phyloP scores from a whole-genome alignment of 1,140 invertebrate genomes.

The Trinorchestia longiramus region DNA sequence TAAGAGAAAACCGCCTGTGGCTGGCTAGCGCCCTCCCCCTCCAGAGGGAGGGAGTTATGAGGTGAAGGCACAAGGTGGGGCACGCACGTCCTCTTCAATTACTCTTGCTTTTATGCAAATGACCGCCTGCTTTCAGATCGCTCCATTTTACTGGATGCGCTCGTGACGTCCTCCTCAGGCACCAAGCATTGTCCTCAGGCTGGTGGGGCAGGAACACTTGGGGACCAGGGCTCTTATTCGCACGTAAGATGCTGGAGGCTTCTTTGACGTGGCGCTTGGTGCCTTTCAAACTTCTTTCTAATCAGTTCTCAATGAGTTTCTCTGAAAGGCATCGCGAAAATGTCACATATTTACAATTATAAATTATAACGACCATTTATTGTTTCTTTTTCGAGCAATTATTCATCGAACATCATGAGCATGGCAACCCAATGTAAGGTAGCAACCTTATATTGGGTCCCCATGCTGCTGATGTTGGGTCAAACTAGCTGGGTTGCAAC shows the following conservation, averaged over 20 bases:
- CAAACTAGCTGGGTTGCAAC: neutral
- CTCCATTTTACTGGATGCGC: neutral
- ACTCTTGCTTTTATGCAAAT: constrained; percentile 13
- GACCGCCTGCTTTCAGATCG: neutral
- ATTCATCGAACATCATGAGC: neutral
- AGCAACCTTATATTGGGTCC: too few species aligned
- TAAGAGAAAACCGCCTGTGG: neutral
- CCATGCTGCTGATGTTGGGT: too few species aligned
- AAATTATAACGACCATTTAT: neutral
- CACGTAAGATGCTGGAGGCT: neutral
- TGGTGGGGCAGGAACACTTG: too few species aligned
- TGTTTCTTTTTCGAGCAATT: neutral
- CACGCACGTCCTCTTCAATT: neutral
- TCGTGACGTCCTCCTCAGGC: neutral
- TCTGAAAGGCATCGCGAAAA: neutral
- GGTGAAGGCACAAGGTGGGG: neutral
- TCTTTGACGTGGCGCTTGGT: neutral
- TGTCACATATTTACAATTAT: too few species aligned
- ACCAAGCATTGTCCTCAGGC: neutral
- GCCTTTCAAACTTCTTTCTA: neutral
- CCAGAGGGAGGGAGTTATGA: neutral
- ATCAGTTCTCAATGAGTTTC: neutral
- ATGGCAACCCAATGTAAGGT: neutral
- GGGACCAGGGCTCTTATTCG: neutral
- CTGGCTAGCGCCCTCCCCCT: neutral